A percentile compares a stretch with the other conserved stretches of the same genome.
phyloP scores from a whole-genome alignment of 2,888 invertebrate species.

The Monoplex corrugatus region DNA sequence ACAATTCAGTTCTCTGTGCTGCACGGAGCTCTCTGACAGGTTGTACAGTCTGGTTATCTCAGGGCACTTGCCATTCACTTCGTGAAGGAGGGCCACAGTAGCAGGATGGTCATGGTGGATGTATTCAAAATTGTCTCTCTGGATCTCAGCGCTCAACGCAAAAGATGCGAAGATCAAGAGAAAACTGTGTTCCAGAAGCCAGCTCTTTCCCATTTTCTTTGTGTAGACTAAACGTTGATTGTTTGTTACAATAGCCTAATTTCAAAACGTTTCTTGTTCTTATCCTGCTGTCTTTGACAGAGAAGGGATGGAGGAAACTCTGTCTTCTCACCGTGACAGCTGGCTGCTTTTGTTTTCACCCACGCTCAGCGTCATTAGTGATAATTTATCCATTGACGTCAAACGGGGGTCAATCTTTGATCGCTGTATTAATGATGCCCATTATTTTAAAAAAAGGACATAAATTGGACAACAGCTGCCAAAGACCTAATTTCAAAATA shows the following conservation, averaged over 20 bases:
- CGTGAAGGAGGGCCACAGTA: constrained; percentile 85
- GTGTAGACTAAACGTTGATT: background rate
- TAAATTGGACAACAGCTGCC: too few relatives aligned
- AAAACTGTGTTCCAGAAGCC: background rate
- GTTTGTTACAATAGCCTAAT: background rate
- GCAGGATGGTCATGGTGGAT: constrained; percentile 89
- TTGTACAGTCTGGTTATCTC: constrained; percentile 90
- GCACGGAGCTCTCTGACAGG: constrained; percentile 85
- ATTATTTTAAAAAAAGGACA: too few relatives aligned
- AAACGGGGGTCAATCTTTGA: background rate
- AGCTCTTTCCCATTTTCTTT: constrained; percentile 24
- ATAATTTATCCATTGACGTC: constrained; percentile 38
- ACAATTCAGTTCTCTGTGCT: constrained; percentile 85
- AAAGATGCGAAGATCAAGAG: background rate
- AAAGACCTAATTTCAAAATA: too few relatives aligned
- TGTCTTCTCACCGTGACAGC: constrained; percentile 16
- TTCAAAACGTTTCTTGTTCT: background rate
- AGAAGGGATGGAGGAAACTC: background rate
- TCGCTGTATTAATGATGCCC: background rate
- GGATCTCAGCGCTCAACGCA: background rate
- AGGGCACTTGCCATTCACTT: constrained; percentile 88
- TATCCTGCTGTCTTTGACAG: background rate
- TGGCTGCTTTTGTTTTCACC: constrained; percentile 29
- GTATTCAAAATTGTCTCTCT: constrained; percentile 49
- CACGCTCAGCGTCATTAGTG: constrained; percentile 28